Conservation (phyloP, 2,113 vertebrate genomes). For the Rhagologus leucostigma region DNA sequence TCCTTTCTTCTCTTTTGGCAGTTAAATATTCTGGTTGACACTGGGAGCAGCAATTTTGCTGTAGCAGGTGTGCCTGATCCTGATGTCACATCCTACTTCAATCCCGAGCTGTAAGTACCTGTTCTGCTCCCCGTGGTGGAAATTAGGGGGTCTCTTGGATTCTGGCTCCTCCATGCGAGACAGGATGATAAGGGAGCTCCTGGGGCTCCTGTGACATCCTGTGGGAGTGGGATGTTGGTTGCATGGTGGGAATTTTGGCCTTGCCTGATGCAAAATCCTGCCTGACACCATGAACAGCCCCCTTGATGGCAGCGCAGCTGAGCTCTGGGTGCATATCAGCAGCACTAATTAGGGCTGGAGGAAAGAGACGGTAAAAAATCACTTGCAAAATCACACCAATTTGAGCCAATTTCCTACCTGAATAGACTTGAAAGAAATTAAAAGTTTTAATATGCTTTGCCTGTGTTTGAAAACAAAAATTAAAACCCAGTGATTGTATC, state of each 20-base stretch:
- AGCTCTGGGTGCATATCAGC: not conserved
- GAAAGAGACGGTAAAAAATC: not conserved
- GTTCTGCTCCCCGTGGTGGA: not conserved
- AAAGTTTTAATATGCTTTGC: not conserved
- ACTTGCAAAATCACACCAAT: not conserved
- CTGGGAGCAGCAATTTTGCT: conserved; percentile 98
- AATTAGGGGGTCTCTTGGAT: not conserved
- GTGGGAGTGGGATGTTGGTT: not conserved
- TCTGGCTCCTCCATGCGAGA: not conserved
- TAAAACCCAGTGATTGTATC: not conserved
- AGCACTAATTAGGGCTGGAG: not conserved
- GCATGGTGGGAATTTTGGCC: not conserved
- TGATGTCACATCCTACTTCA: conserved; percentile 83
- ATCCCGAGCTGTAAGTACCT: conserved; percentile 67
- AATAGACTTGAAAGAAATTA: not conserved
- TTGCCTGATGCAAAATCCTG: not conserved
- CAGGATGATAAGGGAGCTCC: not conserved
- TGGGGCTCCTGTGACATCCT: not conserved
- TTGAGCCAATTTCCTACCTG: not conserved
- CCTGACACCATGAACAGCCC: not conserved
- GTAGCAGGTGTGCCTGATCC: conserved; percentile 85
- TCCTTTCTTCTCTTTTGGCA: conserved; percentile 71
- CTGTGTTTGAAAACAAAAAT: not conserved
- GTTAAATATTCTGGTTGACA: conserved; percentile 97
- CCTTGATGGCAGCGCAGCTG: not conserved